A percentile compares a stretch with the other conserved stretches of the same genome.
phyloP scores from a whole-genome alignment of 1,140 invertebrate genomes.

The Ceratina japonica region DNA sequence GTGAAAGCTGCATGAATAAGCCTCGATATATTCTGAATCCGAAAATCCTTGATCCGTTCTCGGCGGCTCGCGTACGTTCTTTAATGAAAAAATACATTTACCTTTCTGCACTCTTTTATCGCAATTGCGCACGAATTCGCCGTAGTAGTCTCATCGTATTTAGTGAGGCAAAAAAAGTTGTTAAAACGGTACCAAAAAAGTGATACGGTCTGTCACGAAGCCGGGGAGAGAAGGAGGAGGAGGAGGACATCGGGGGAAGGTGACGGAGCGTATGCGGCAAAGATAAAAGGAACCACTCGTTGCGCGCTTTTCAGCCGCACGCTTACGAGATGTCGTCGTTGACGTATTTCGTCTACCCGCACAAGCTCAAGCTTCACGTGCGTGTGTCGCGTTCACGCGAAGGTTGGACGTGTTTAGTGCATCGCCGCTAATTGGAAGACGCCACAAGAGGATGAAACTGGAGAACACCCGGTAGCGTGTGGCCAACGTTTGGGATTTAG shows the following conservation, averaged over 20 bases:
- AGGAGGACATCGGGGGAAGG: background rate
- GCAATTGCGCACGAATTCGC: too few relatives aligned
- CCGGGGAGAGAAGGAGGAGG: constrained; percentile 5
- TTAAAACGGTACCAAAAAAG: background rate
- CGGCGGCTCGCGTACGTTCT: too few relatives aligned
- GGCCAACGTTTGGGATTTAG: constrained; percentile 25
- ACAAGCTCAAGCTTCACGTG: background rate
- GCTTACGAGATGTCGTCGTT: constrained; percentile 33
- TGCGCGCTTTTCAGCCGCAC: constrained; percentile 32
- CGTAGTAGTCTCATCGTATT: background rate
- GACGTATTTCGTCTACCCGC: background rate
- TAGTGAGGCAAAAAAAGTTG: background rate
- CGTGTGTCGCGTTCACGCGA: constrained; percentile 35
- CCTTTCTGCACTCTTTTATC: too few relatives aligned
- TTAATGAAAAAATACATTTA: too few relatives aligned
- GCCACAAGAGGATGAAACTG: constrained; percentile 39
- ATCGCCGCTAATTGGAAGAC: constrained; percentile 61
- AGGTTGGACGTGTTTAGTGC: constrained; percentile 56
- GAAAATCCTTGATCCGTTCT: background rate
- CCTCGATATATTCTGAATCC: too few relatives aligned
- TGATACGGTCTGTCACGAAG: background rate
- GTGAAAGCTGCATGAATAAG: constrained; percentile 11
- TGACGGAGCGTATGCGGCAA: constrained; percentile 46
- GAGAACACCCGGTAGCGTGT: constrained; percentile 56
- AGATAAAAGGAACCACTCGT: constrained; percentile 64